phyloP scores from a whole-genome alignment of 2,797 vertebrate genomes.

The Manis pentadactyla region DNA sequence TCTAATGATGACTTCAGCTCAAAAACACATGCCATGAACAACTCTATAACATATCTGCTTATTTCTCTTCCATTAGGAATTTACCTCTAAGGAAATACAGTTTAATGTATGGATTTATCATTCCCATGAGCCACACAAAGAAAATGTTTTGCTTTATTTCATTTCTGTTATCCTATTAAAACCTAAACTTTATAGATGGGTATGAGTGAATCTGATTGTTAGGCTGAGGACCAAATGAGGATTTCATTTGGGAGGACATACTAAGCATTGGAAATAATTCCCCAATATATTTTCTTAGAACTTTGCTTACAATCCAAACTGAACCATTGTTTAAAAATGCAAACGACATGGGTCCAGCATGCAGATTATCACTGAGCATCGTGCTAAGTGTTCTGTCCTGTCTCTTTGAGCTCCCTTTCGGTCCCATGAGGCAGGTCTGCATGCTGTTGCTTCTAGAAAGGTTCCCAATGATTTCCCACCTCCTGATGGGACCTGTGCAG shows the following conservation, averaged over 20 bases:
- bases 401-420: fast-evolving
- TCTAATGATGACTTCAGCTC: not conserved
- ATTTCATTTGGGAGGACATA: not conserved
- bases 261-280: not conserved
- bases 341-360: fast-evolving
- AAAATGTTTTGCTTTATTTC: not conserved
- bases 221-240: not conserved
- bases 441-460: too few species aligned
- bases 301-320: not conserved
- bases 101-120: not conserved
- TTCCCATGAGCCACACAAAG: not conserved
- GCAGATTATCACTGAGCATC: fast-evolving
- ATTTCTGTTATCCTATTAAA: not conserved
- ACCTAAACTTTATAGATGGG: not conserved
- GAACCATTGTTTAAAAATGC: not conserved
- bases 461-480: fast-evolving
- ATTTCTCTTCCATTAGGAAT: not conserved
- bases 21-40: not conserved
- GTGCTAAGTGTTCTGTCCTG: not conserved
- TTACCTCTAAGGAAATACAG: not conserved
- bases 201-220: not conserved
- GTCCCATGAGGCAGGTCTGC: not conserved
- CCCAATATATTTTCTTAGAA: not conserved
- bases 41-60: fast-evolving
- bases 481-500: too few species aligned